Base-by-base conservation (phyloP, 2,888 invertebrate species). In the Drosophila mimica region DNA sequence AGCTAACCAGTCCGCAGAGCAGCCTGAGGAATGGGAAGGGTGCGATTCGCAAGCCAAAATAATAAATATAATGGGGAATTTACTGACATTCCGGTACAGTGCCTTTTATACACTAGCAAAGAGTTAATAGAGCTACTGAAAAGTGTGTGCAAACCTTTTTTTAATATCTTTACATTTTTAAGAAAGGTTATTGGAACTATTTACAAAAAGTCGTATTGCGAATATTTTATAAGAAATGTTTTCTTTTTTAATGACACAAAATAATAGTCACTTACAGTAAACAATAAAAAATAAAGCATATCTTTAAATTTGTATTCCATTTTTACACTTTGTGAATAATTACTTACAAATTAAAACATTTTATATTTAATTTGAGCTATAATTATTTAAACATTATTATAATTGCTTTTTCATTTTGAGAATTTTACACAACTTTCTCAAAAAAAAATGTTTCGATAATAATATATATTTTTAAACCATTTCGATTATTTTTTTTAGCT, bases 31-130 rank as follows among this genome's bases (percentile, higher is more conserved):
- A n/a, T n/a, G n/a, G 38, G 36, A 17, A 46, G 20, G 54, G 30
- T 30, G 36, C 46, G 64, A 63, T 49, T 54, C 31, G 34, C 36
- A 25, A 49, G 49, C 33, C 63, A 66, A 79, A 75, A 62, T 59
- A 69, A 79, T 81, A 71, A 69, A 81, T 65, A 73, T 67, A 59
- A 59, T 73, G 54, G 59, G 67, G 48, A 62, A 52, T 60, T 59
- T 49, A 43, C 31, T 25, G 38, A 43, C 67, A 59, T 40, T 75
- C 28, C 31, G 43, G 6, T 28, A 9, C 3, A n/a, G 58, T 25
- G 40, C 38, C 28, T 54, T 38, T 17, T 11, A 31, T 63, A 64
- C 68, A 15, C 67, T 54, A 11, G 49, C 49, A 48, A 60, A n/a
- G 56, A 30, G 66, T 28, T 65, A 30, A 36, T 34, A n/a, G 31